These are phyloP conservation scores for Phymanthus crucifer DNA, from an alignment of 92 coral and sea anemone species.

Conservation along the genomic window DNA sequence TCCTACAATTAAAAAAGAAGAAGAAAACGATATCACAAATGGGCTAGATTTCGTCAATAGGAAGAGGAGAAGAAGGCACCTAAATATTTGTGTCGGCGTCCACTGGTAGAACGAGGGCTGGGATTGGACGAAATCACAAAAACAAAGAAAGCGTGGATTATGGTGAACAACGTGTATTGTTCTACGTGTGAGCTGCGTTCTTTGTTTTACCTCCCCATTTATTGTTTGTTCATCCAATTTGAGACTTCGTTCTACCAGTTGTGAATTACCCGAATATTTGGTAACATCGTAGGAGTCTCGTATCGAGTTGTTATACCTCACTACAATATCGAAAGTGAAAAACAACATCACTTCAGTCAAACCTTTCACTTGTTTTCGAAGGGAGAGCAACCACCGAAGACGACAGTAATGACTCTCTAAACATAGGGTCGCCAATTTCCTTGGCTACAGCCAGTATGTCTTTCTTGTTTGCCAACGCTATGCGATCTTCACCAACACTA, in stretches of 20 bases:
- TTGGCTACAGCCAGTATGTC: slow-evolving; percentile 9
- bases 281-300: no score
- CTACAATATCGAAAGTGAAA: neutral
- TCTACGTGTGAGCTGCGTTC: no score
- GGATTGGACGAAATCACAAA: no score
- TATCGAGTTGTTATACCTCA: neutral
- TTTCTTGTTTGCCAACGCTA: slow-evolving; percentile 1
- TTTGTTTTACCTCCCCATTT: no score
- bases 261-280: no score
- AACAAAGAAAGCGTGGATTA: no score
- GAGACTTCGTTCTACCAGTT: no score
- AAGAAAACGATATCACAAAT: no score
- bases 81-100: no score
- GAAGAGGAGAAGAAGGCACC: neutral
- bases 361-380: neutral
- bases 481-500: neutral
- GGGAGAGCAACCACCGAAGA: slow-evolving; percentile 17
- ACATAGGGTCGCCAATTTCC: slow-evolving; percentile 71
- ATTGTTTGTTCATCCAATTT: no score
- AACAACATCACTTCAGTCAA: neutral
- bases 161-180: no score
- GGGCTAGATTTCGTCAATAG: neutral
- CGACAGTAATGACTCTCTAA: slow-evolving; percentile 49
- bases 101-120: no score
- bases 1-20: neutral